phyloP scores from a whole-genome alignment of 2,888 invertebrate species.

The Mellilla xanthometata region DNA sequence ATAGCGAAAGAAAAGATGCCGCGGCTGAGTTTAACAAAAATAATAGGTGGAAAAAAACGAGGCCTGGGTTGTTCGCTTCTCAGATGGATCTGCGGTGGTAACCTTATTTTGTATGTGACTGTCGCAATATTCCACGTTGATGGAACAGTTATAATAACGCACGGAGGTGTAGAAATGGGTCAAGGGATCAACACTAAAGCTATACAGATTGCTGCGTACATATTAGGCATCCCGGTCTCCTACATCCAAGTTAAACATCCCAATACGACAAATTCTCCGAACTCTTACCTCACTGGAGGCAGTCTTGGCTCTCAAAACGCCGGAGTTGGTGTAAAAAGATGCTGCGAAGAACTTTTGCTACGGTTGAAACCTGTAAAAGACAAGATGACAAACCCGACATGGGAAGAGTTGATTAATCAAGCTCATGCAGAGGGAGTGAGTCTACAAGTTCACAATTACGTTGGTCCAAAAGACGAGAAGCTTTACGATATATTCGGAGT shows the following conservation, averaged over 20 bases:
- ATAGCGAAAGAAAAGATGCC: slow-evolving; percentile 64
- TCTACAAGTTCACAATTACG: slow-evolving; percentile 48
- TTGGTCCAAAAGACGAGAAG: slow-evolving; percentile 34
- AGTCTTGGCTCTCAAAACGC: slow-evolving; percentile 85
- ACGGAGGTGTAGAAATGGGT: slow-evolving; percentile 86
- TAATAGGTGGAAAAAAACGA: slow-evolving; percentile 88
- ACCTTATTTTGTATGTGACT: slow-evolving; percentile 63
- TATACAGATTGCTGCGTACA: slow-evolving; percentile 85
- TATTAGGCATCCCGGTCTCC: slow-evolving; percentile 83
- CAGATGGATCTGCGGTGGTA: slow-evolving; percentile 59
- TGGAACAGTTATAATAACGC: slow-evolving; percentile 81
- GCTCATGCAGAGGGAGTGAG: slow-evolving; percentile 46
- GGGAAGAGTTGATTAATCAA: slow-evolving; percentile 71
- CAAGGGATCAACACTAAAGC: slow-evolving; percentile 88
- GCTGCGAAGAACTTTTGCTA: slow-evolving; percentile 68
- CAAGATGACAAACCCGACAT: slow-evolving; percentile 59
- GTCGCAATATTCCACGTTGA: slow-evolving; percentile 85
- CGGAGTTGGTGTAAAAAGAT: slow-evolving; percentile 74
- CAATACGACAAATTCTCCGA: slow-evolving; percentile 84
- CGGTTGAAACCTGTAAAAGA: slow-evolving; percentile 66
- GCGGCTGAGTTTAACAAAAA: slow-evolving; percentile 79
- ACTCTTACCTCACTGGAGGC: slow-evolving; percentile 84
- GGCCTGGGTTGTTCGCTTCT: slow-evolving; percentile 83
- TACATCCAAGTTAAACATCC: slow-evolving; percentile 85
- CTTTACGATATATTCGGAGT: slow-evolving; percentile 73